Conservation (phyloP, 2,797 vertebrate genomes). For the Mallotus villosus region DNA sequence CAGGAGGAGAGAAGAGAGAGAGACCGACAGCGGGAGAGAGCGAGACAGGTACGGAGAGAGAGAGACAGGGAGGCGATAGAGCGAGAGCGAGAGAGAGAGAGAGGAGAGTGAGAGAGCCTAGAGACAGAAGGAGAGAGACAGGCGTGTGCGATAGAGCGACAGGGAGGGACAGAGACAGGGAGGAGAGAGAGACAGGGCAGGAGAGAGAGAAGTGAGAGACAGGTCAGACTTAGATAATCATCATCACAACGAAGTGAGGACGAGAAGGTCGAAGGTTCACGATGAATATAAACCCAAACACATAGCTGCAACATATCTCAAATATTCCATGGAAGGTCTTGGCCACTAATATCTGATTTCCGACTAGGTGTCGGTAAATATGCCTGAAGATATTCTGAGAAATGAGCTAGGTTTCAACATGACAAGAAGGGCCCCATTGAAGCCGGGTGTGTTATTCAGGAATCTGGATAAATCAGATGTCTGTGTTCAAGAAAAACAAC, state of each 20-base stretch:
- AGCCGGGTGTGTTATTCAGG: constrained; percentile 10
- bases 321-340: background rate
- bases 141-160: background rate
- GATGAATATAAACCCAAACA: background rate
- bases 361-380: constrained; percentile 33
- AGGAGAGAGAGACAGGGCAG: constrained; percentile 21
- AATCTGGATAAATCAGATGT: constrained; percentile 25
- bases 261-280: background rate
- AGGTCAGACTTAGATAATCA: background rate
- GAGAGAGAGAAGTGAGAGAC: background rate
- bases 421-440: constrained; percentile 34
- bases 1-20: too few relatives aligned
- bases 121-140: background rate
- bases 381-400: constrained; percentile 27
- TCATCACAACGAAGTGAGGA: background rate
- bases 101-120: constrained; percentile 16
- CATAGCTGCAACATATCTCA: constrained; percentile 4
- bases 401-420: constrained; percentile 11
- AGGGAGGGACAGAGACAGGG: background rate
- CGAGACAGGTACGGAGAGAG: background rate
- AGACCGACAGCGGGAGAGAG: too few relatives aligned
- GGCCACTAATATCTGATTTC: constrained; percentile 3
- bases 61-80: background rate
- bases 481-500: constrained; percentile 24
- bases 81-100: too few relatives aligned